Base-by-base conservation (phyloP, 2,113 vertebrate species). In the Campylomormyrus tamandua region DNA sequence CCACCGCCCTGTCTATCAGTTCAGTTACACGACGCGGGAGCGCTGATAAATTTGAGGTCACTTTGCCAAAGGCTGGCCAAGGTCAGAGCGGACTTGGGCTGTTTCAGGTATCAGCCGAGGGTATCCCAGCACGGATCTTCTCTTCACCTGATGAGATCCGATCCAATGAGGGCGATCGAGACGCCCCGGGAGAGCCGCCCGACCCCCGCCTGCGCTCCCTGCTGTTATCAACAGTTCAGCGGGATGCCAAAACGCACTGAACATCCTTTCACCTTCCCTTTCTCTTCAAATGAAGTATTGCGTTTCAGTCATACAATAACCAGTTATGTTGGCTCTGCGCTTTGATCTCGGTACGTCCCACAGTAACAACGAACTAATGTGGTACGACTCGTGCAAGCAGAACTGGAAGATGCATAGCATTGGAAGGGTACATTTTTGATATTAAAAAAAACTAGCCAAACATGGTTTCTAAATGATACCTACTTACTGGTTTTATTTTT, bases 101-200 rank as follows among this genome's bases (percentile, higher is more conserved):
- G 92, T 89, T 92, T 94, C 94, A 93, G 95, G 93, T 95, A 93
- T 93, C 92, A 93, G 84, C 89, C 88, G 50, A 90, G 90, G 90
- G 91, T 92, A 89, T 62, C 91, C 90, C 90, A 90, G 90, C 91
- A 91, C 92, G 90, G 88, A 91, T 92, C 92, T 91, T 92, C 87
- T 89, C 92, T 91, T 94, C 93, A 93, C 95, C 96, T 94, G 95
- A 95, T 92, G 94, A 92, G 92, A 90, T 89, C 92, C 93, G 92
- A 95, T 94, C 94, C 93, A 91, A 62, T 92, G 90, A 94, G 66
- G 93, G 93, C 83, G 92, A 93, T 92, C 89, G 84, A 90, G 93
- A 91, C 62, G 49, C 86, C 91, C 90, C 46, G 90, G 10, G 88
- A 89, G 92, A 89, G 88, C 90, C 46, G 56, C 85, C 77, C 89